A percentile compares a stretch with the other conserved stretches of the same genome.
These are phyloP conservation scores for Myanophis thanlyinensis DNA, from an alignment of 2,113 vertebrate genomes.

Conservation along the genomic window DNA sequence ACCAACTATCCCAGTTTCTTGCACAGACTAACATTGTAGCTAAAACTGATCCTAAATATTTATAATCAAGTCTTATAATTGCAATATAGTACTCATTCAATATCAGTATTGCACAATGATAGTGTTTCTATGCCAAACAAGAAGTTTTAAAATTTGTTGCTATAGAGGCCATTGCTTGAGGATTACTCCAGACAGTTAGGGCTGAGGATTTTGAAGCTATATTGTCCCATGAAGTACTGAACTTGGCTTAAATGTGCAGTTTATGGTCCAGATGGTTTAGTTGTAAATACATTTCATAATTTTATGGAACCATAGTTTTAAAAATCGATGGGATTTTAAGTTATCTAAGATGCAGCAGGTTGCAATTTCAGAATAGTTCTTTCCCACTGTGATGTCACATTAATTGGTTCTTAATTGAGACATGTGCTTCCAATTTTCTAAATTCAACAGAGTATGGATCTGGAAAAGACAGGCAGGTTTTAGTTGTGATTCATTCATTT, in stretches of 20 bases:
- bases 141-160: not conserved
- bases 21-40: not conserved
- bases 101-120: not conserved
- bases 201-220: not conserved
- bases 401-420: conserved; percentile 73
- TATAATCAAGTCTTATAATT: not conserved
- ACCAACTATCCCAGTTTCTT: not conserved
- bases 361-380: conserved; percentile 55
- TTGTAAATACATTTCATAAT: conserved; percentile 12
- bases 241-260: not conserved
- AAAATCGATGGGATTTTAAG: conserved; percentile 57
- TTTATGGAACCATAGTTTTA: conserved; percentile 44
- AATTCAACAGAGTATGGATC: conserved; percentile 64
- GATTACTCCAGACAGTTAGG: not conserved
- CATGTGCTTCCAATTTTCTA: conserved; percentile 66
- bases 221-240: not conserved
- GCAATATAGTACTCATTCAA: not conserved
- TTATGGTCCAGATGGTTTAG: conserved; percentile 17
- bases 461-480: conserved; percentile 46
- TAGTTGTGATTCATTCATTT: conserved; percentile 23
- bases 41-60: not conserved
- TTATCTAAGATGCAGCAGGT: conserved; percentile 57
- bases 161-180: not conserved
- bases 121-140: not conserved
- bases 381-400: conserved; percentile 64